Percentiles rank a stretch among this genome's conserved stretches.
Conservation (phyloP, 2,888 invertebrate genomes). For the Hirtodrosophila alboralis region DNA sequence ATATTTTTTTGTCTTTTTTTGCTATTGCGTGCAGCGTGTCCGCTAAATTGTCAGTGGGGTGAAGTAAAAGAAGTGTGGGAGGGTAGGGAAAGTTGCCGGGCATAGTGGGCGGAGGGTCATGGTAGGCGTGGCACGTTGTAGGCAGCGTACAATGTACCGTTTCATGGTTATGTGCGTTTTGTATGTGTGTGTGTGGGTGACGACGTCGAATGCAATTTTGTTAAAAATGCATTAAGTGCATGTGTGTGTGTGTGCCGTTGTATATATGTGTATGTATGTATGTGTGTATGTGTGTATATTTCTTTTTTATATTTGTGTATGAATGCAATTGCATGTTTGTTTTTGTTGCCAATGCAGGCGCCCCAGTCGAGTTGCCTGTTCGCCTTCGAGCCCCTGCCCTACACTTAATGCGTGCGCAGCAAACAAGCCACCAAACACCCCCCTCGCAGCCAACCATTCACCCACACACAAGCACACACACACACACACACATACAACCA, state of each 20-base stretch:
- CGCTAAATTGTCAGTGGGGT: slow-evolving; percentile 59
- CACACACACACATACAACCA: slow-evolving; percentile 13
- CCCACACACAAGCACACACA: slow-evolving; percentile 12
- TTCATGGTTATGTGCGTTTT: slow-evolving; percentile 12
- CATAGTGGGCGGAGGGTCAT: slow-evolving; percentile 16
- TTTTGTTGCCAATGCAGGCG: slow-evolving; percentile 75
- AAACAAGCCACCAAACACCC: slow-evolving; percentile 51
- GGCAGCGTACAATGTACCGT: slow-evolving; percentile 30
- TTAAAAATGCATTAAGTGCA: slow-evolving; percentile 76
- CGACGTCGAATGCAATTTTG: slow-evolving; percentile 79
- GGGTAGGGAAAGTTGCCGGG: slow-evolving; percentile 12
- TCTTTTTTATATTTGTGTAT: slow-evolving; percentile 51
- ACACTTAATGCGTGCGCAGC: slow-evolving; percentile 73
- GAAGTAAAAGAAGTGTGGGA: too few species aligned
- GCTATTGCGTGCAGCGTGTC: slow-evolving; percentile 49
- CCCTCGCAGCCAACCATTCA: slow-evolving; percentile 23
- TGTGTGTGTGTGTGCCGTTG: slow-evolving; percentile 38
- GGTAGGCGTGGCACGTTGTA: slow-evolving; percentile 26
- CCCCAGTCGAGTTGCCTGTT: slow-evolving; percentile 28
- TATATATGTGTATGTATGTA: slow-evolving; percentile 10
- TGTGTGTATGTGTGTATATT: slow-evolving; percentile 30
- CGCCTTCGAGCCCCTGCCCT: slow-evolving; percentile 11
- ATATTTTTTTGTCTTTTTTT: slow-evolving; percentile 27
- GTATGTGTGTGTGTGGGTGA: slow-evolving; percentile 43
- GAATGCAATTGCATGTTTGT: slow-evolving; percentile 79